Evolutionary conservation across 2,888 invertebrate species (phyloP), one percentile per base, ranked within the genome.

Genomic region (Habrosyne pyritoides): DNA sequence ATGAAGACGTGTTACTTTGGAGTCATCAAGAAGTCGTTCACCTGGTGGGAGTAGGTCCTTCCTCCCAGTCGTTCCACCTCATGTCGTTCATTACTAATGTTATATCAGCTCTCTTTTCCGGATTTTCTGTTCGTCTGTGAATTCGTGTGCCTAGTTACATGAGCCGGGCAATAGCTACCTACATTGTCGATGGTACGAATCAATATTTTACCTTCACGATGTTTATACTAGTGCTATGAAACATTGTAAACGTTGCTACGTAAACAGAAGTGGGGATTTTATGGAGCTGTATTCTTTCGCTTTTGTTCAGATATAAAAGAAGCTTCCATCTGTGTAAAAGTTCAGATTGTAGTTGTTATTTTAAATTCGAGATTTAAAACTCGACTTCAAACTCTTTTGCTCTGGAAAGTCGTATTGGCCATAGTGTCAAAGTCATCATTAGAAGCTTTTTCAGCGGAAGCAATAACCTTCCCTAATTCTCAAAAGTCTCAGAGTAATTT

Each of bases 211-310:
- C 6, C n/a, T 42, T 42, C 8, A 8, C 42, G 18, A 42, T 42
- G 18, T 42, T 18, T 42, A 42, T 42, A 18, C 18, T 2, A 10
- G 18, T 42, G 18, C 42, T 42, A 7, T 18, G 42, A 18, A 42
- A 42, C 42, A 18, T 42, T 42, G 42, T 42, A 42, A 6, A 7
- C 42, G 42, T 7, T 8, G 18, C 42, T 42, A 42, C 18, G 18
- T 42, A 42, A 42, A 42, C 18, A 18, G 42, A 42, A 42, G 42
- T 18, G 18, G 42, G 42, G 42, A 42, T 42, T 42, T 42, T 42
- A 42, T 42, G 42, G 18, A 42, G 42, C 42, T 18, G 18, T 42
- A 42, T 42, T 42, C 42, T 42, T 42, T 42, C 42, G 12, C 42
- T 18, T 42, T 42, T 42, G 42, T 42, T 42, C 7, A 18, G 18